phyloP scores from a whole-genome alignment of 2,888 invertebrate species.

The Archips crataeganus region DNA sequence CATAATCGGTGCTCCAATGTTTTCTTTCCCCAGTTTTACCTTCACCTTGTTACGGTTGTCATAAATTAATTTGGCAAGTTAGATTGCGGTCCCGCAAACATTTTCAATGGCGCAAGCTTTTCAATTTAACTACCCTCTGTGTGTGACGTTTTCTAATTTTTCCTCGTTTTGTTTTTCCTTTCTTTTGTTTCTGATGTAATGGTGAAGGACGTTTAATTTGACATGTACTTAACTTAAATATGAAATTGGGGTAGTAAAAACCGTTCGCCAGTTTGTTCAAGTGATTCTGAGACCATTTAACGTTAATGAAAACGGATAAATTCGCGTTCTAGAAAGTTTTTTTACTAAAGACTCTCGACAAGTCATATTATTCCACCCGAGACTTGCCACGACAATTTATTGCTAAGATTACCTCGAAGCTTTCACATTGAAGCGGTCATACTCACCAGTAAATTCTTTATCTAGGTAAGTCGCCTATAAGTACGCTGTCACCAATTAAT shows the following conservation, averaged over 20 bases:
- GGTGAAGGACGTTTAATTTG: slow-evolving; percentile 24
- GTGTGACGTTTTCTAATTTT: slow-evolving; percentile 59
- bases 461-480: too few relatives aligned
- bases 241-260: background rate
- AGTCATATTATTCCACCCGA: too few relatives aligned
- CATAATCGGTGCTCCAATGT: slow-evolving; percentile 13
- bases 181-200: slow-evolving; percentile 42
- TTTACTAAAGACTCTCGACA: too few relatives aligned
- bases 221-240: background rate
- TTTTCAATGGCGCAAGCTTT: slow-evolving; percentile 58
- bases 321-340: too few relatives aligned
- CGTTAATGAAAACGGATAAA: too few relatives aligned
- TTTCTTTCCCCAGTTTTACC: slow-evolving; percentile 47
- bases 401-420: too few relatives aligned
- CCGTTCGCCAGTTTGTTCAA: background rate
- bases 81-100: slow-evolving; percentile 64
- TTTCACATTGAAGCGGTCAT: too few relatives aligned
- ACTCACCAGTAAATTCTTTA: too few relatives aligned
- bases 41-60: slow-evolving; percentile 58
- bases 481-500: too few relatives aligned
- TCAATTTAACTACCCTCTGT: slow-evolving; percentile 63
- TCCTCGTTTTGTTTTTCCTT: slow-evolving; percentile 51
- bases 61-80: slow-evolving; percentile 80
- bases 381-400: too few relatives aligned
- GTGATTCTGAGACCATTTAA: background rate